phyloP scores from a whole-genome alignment of 2,888 invertebrate species.

The Oxyscelio sp. region DNA sequence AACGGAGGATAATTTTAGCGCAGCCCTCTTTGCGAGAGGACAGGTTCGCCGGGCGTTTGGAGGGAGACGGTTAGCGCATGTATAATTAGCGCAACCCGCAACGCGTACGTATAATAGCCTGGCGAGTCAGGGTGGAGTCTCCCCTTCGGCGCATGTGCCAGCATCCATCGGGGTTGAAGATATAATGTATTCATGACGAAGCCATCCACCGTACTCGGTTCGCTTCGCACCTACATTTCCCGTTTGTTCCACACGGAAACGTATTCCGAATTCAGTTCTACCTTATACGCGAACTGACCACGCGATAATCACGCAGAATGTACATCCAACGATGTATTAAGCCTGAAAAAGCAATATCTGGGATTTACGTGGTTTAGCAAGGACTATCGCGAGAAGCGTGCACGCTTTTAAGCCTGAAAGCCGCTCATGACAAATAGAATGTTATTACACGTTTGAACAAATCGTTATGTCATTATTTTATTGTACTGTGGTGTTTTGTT shows the following conservation, averaged over 20 bases:
- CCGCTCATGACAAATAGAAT: slow-evolving; percentile 55
- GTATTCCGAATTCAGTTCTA: slow-evolving; percentile 75
- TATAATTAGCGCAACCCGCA: slow-evolving; percentile 85
- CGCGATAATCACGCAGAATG: slow-evolving; percentile 70
- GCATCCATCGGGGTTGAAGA: slow-evolving; percentile 84
- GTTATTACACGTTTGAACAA: slow-evolving; percentile 45
- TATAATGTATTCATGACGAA: slow-evolving; percentile 88
- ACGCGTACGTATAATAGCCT: slow-evolving; percentile 61
- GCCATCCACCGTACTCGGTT: slow-evolving; percentile 70
- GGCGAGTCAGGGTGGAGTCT: slow-evolving; percentile 84
- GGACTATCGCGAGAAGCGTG: slow-evolving; percentile 51
- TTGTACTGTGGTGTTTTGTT: slow-evolving; percentile 5
- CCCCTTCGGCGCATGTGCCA: slow-evolving; percentile 86
- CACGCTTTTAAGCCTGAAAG: slow-evolving; percentile 55
- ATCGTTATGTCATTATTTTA: slow-evolving; percentile 40
- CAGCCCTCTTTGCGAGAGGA: slow-evolving; percentile 72
- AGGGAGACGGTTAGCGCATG: slow-evolving; percentile 87
- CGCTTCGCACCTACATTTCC: slow-evolving; percentile 58
- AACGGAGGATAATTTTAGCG: slow-evolving; percentile 67
- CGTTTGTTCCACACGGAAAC: slow-evolving; percentile 72
- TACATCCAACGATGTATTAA: slow-evolving; percentile 58
- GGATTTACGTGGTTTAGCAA: slow-evolving; percentile 64
- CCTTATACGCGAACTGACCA: slow-evolving; percentile 65
- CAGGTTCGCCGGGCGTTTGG: slow-evolving; percentile 69
- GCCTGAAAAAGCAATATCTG: slow-evolving; percentile 72